Base-by-base conservation (phyloP, 2,888 invertebrate species). In the Chromoteleia sp. region DNA sequence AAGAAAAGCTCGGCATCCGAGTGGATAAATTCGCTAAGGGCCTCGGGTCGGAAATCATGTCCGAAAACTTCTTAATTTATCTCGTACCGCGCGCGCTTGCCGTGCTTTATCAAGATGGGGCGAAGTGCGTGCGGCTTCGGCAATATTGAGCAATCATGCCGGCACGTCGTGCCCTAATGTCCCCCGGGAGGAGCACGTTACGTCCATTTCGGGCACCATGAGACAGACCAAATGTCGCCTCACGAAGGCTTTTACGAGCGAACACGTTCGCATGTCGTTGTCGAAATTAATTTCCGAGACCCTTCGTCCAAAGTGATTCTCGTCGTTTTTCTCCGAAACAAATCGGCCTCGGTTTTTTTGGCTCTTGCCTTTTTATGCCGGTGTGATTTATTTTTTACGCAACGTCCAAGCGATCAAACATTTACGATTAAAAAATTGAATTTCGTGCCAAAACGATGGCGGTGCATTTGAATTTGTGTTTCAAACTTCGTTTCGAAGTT, bases 191-290 rank as follows among this genome's bases (percentile, higher is more conserved):
- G 68, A 73, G 77, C 67, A 68, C 76, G 73, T 73, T 73, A 68
- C 77, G 81, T 77, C 76, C 81, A 76, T 81, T 81, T 48, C 76
- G 70, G 77, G 39, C 71, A 77, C 70, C 71, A 67, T 59, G 76
- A 74, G 81, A 76, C 75, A 76, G 81, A 81, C 81, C 81, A 73
- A 81, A 81, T 82, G 82, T 82, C 82, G 82, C 82, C 76, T 74
- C 81, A 39, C 68, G 73, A 54, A 82, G 56, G 68, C 82, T 77
- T 77, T 74, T 77, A 77, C 82, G 78, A 59, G 63, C 74, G 74
- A 68, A 70, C 82, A 82, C 82, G 82, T 78, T 78, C 82, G 78
- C 82, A 81, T 82, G 77, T 77, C 77, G 77, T 81, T 77, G 81
- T 81, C 73, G 61, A 77, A 81, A 81, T 81, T 81, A 81, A 77